Conservation (phyloP, 1,140 invertebrate species). For the Temnothorax longispinosus region DNA sequence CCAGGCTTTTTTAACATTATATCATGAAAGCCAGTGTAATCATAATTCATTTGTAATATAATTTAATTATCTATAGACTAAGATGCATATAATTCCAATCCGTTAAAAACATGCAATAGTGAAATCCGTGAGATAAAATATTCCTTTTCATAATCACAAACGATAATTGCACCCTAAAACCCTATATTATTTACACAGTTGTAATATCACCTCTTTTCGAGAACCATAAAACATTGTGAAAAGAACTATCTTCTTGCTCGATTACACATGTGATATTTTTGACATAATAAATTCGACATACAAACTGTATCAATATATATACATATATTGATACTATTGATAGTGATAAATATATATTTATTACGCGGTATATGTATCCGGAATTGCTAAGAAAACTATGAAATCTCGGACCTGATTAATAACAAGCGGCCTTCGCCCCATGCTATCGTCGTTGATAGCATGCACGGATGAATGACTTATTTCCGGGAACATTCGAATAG, state of each 20-base stretch:
- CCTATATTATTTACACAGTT: constrained; percentile 8
- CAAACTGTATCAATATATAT: too few relatives aligned
- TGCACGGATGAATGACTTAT: constrained; percentile 51
- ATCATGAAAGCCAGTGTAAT: not conserved
- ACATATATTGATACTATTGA: too few relatives aligned
- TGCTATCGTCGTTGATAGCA: constrained; percentile 35
- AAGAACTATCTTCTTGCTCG: constrained; percentile 2
- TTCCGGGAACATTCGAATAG: constrained; percentile 48
- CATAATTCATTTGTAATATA: not conserved
- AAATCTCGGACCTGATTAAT: constrained; percentile 20
- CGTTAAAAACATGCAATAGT: not conserved
- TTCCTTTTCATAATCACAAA: not conserved
- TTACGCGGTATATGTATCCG: not conserved
- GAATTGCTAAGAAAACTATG: constrained; percentile 19
- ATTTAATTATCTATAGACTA: not conserved
- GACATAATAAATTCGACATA: too few relatives aligned
- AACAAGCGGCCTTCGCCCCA: not conserved
- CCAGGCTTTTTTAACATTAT: constrained; percentile 22
- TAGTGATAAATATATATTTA: too few relatives aligned
- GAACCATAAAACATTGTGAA: not conserved
- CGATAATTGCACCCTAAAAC: not conserved
- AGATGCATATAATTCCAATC: not conserved
- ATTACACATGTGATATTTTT: not conserved
- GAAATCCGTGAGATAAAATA: not conserved
- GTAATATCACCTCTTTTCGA: constrained; percentile 10